These are phyloP conservation scores for Metacarcinus magister DNA, from an alignment of 2,888 invertebrate species.

Conservation along the genomic window DNA sequence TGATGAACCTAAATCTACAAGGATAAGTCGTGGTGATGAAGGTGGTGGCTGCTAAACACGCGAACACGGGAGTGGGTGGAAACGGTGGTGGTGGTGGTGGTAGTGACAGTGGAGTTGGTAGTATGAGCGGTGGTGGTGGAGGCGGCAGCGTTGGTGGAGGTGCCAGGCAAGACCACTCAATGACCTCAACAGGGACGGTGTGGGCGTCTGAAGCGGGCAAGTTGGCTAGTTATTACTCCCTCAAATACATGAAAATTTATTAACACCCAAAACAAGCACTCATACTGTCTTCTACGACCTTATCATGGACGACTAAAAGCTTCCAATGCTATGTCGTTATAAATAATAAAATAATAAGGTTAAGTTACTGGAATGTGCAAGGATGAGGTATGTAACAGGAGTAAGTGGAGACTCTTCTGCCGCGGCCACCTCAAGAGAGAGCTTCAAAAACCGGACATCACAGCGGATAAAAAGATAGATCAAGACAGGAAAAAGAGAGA, in stretches of 20 bases:
- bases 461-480: background rate
- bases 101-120: background rate
- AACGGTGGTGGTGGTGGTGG: background rate
- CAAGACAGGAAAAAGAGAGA: background rate
- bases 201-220: background rate
- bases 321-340: background rate
- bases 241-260: conserved; percentile 10
- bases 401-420: background rate
- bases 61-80: too few species aligned
- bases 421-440: too few species aligned
- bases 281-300: background rate
- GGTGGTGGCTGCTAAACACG: too few species aligned
- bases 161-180: background rate
- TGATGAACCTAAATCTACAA: too few species aligned
- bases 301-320: background rate
- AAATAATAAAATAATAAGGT: background rate
- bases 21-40: too few species aligned
- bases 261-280: background rate
- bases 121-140: too few species aligned
- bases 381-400: too few species aligned
- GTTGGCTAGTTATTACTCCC: background rate
- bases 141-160: background rate
- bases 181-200: background rate
- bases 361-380: background rate
- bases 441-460: background rate